These are phyloP conservation scores for Carassius gibelio DNA, from an alignment of 2,113 vertebrate genomes.

Conservation along the genomic window DNA sequence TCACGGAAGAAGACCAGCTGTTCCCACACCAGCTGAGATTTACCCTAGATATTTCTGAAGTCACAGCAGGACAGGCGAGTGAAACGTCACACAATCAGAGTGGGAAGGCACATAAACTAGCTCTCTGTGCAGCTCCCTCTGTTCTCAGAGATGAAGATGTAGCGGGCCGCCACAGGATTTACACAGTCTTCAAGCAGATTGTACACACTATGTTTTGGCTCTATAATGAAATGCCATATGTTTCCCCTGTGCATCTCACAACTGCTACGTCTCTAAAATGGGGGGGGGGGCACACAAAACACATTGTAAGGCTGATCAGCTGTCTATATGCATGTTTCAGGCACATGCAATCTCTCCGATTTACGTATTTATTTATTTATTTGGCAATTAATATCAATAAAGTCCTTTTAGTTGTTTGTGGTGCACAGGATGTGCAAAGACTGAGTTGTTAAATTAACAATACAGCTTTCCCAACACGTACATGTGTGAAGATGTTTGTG, in stretches of 20 bases:
- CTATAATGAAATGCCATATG: conserved; percentile 51
- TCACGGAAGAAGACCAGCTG: not conserved
- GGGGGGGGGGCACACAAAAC: not conserved
- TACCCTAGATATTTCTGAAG: conserved; percentile 7
- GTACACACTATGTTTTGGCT: conserved; percentile 61
- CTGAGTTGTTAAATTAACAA: too few relatives aligned
- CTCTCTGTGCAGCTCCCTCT: not conserved
- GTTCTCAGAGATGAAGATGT: not conserved
- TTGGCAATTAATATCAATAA: too few relatives aligned
- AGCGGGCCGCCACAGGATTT: conserved; percentile 42
- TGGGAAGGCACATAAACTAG: not conserved
- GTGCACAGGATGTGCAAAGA: too few relatives aligned
- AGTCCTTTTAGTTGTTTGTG: too few relatives aligned
- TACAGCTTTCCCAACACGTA: too few relatives aligned
- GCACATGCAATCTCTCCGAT: not conserved
- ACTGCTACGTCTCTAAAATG: not conserved
- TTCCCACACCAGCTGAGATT: not conserved
- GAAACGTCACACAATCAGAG: not conserved
- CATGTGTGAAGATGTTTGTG: too few relatives aligned
- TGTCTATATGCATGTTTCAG: not conserved
- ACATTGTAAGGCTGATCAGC: not conserved
- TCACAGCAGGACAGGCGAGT: not conserved
- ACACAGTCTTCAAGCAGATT: conserved; percentile 64
- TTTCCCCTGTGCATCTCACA: not conserved
- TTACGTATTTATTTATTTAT: too few relatives aligned